Evolutionary conservation across 2,113 vertebrate genomes (phyloP).

Genomic region (Labeo catla): DNA sequence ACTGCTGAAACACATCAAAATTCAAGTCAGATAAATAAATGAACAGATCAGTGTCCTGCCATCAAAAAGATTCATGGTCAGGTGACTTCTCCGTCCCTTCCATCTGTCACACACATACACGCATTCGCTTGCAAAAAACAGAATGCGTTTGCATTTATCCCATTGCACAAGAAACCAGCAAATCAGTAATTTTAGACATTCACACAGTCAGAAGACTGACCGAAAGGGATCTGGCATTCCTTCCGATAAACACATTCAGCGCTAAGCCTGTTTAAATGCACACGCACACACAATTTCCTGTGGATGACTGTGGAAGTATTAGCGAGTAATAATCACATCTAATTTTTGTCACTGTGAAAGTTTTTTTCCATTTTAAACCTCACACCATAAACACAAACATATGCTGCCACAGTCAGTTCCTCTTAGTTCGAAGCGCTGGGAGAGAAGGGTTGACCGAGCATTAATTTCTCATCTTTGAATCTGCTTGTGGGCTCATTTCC

Average conservation of each 20-base stretch:
- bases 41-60: neutral
- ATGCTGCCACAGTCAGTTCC: neutral
- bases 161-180: neutral
- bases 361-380: neutral
- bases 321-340: constrained; percentile 20
- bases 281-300: neutral
- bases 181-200: constrained; percentile 29
- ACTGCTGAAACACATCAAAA: neutral
- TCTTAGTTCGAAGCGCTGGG: neutral
- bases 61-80: neutral
- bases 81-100: neutral
- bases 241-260: constrained; percentile 8
- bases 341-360: constrained; percentile 15
- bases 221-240: neutral
- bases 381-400: constrained; percentile 8
- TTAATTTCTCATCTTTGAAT: neutral
- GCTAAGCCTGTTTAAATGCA: constrained; percentile 2
- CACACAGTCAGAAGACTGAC: constrained; percentile 24
- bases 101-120: constrained; percentile 24
- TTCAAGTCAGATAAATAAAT: constrained; percentile 21
- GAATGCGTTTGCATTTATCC: neutral
- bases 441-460: neutral
- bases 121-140: constrained; percentile 16
- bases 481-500: neutral
- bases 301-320: constrained; percentile 14